Evolutionary conservation across 2,888 invertebrate species (phyloP).

Genomic region (Geophilus truncorum): DNA sequence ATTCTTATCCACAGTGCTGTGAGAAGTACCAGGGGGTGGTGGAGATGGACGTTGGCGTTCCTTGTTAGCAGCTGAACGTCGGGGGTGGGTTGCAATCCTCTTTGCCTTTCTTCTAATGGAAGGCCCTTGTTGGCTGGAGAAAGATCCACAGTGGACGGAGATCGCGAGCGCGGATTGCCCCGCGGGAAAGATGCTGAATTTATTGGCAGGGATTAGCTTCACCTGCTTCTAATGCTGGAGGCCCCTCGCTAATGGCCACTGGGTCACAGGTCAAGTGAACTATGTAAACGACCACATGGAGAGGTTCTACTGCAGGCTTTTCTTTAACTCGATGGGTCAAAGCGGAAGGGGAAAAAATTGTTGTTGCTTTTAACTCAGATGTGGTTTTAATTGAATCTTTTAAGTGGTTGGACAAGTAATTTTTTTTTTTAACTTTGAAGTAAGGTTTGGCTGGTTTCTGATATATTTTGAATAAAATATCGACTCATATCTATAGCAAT

Average conservation of each 20-base stretch:
- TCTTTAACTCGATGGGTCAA: not conserved
- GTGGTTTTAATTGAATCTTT: not conserved
- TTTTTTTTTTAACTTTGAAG: too few relatives aligned
- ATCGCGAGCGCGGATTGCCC: slow-evolving; percentile 17
- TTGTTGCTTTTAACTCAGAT: not conserved
- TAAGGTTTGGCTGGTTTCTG: too few relatives aligned
- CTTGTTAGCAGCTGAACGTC: slow-evolving; percentile 21
- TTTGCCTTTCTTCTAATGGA: slow-evolving; percentile 27
- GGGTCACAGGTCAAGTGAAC: slow-evolving; percentile 7
- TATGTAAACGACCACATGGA: not conserved
- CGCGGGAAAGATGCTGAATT: slow-evolving; percentile 27
- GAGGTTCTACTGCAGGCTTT: not conserved
- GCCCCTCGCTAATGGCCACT: slow-evolving; percentile 21
- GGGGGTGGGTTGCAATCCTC: slow-evolving; percentile 14
- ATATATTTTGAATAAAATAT: too few relatives aligned
- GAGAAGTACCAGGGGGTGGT: not conserved
- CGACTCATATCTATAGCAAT: too few relatives aligned
- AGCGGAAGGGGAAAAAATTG: not conserved
- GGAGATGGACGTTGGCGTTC: not conserved
- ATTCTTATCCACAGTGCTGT: not conserved
- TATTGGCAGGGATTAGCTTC: slow-evolving; percentile 25
- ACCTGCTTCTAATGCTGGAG: slow-evolving; percentile 10
- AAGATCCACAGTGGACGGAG: slow-evolving; percentile 22
- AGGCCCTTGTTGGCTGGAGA: slow-evolving; percentile 27
- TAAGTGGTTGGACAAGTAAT: too few relatives aligned